Conservation (phyloP, 2,113 vertebrate species). For the Neopipo cinnamomea region DNA sequence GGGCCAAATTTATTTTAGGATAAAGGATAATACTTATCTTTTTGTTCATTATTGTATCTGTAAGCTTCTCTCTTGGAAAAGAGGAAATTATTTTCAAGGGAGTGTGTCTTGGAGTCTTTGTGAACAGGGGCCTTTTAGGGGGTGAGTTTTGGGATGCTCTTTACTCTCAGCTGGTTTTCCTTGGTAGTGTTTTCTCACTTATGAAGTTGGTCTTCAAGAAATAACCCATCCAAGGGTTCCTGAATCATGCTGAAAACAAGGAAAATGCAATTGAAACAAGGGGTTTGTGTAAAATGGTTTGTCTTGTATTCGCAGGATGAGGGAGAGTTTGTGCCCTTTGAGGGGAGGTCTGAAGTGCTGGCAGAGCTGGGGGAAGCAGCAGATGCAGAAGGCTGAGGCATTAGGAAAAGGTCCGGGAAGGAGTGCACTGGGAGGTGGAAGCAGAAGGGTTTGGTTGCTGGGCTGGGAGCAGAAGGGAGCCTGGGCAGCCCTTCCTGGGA, state of each 20-base stretch:
- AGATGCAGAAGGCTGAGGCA: fast-evolving
- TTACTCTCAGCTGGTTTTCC: not conserved
- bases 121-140: not conserved
- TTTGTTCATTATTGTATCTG: not conserved
- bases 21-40: not conserved
- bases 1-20: not conserved
- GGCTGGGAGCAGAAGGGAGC: not conserved
- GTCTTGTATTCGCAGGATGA: not conserved
- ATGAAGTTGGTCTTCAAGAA: not conserved
- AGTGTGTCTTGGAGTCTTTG: not conserved
- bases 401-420: fast-evolving
- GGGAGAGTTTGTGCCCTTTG: not conserved
- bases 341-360: fast-evolving
- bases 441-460: not conserved
- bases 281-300: not conserved
- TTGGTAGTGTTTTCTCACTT: not conserved
- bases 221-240: not conserved
- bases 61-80: not conserved
- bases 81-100: not conserved
- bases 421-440: not conserved
- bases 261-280: not conserved
- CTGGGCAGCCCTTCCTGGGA: not conserved
- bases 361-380: not conserved
- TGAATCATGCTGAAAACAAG: not conserved
- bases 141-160: not conserved